Evolutionary conservation across 2,888 invertebrate genomes (phyloP).

Genomic region (Crematogaster levior): DNA sequence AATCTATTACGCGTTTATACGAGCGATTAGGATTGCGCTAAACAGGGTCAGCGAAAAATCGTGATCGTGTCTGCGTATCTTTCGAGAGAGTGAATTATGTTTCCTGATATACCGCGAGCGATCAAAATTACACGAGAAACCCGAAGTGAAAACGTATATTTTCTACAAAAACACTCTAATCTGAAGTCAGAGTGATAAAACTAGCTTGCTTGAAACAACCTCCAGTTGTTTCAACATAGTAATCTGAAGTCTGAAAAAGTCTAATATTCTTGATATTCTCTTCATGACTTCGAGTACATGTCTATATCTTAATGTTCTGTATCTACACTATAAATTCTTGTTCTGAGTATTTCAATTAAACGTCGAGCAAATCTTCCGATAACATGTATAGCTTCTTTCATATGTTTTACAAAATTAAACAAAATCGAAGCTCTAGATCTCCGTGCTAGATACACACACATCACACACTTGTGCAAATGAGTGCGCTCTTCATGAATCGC

Average conservation of each 20-base stretch:
- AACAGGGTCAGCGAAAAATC: slow-evolving; percentile 48
- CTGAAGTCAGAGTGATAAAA: too few relatives aligned
- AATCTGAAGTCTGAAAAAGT: too few relatives aligned
- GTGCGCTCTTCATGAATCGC: neutral
- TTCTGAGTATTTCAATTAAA: neutral
- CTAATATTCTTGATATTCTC: too few relatives aligned
- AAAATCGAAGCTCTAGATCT: neutral
- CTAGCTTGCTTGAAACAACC: too few relatives aligned
- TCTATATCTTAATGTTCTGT: too few relatives aligned
- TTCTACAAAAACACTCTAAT: neutral
- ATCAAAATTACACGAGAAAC: neutral
- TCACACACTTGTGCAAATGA: neutral
- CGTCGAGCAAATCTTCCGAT: neutral
- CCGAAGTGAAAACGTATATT: neutral
- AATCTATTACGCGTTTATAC: slow-evolving; percentile 50
- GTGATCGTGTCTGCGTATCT: slow-evolving; percentile 29
- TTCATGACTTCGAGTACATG: too few relatives aligned
- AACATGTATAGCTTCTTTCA: neutral
- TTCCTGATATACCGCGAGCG: slow-evolving; percentile 19
- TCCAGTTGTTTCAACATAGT: too few relatives aligned
- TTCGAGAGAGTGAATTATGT: slow-evolving; percentile 30
- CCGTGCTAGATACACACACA: neutral
- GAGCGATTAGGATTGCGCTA: slow-evolving; percentile 38
- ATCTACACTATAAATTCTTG: neutral
- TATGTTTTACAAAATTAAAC: neutral